Conservation (phyloP, 2,888 invertebrate genomes). For the Baccha elongata region DNA sequence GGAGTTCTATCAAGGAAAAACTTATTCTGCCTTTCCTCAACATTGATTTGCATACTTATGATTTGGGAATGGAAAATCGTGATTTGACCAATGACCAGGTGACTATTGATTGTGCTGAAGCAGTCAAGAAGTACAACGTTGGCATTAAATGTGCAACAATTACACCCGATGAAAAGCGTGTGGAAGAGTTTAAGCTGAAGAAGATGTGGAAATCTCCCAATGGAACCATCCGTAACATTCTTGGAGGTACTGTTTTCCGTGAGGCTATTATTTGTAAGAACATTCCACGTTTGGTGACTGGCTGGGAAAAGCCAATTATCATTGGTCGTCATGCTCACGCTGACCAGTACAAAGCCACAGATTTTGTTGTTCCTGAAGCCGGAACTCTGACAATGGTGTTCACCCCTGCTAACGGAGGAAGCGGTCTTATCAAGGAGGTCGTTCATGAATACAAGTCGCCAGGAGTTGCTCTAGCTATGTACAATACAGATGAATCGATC, state of each 20-base stretch:
- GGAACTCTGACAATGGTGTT: conserved; percentile 94
- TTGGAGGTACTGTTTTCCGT: conserved; percentile 89
- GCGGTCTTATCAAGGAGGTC: conserved; percentile 87
- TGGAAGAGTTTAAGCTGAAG: conserved; percentile 94
- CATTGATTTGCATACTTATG: conserved; percentile 95
- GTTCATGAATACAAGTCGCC: conserved; percentile 93
- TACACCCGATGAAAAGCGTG: conserved; percentile 98
- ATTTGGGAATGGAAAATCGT: conserved; percentile 97
- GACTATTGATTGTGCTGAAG: conserved; percentile 98
- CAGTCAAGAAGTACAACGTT: conserved; percentile 97
- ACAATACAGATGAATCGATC: conserved; percentile 97
- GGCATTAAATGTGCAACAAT: conserved; percentile 99
- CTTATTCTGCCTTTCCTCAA: conserved; percentile 97
- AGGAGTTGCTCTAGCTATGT: conserved; percentile 97
- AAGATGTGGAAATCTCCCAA: conserved; percentile 97
- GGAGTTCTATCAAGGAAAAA: conserved; percentile 99
- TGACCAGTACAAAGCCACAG: conserved; percentile 98
- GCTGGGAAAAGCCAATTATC: conserved; percentile 98
- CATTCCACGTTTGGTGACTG: conserved; percentile 96
- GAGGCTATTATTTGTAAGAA: conserved; percentile 95
- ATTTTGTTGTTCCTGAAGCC: conserved; percentile 95
- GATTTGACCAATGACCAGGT: conserved; percentile 97
- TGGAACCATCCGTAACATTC: conserved; percentile 93
- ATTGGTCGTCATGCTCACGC: conserved; percentile 99
- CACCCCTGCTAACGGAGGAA: conserved; percentile 85